Evolutionary conservation across 2,113 vertebrate species (phyloP), one percentile per base, ranked within the genome.

Genomic region (Eolophus roseicapilla): DNA sequence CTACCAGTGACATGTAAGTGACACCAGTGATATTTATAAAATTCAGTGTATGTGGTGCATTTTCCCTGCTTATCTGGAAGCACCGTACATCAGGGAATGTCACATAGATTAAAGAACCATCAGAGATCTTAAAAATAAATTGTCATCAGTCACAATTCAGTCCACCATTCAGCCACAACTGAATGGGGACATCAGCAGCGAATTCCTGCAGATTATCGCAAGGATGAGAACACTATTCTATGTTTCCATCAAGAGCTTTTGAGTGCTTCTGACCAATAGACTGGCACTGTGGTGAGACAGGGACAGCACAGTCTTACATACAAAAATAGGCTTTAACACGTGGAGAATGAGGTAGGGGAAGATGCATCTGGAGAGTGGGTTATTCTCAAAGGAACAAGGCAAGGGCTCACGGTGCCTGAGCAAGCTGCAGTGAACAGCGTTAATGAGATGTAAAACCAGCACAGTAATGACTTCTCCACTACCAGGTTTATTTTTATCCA

Each of bases 401-500:
- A 83, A 49, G 29, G 25, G 28, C 64, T 83, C 21, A 41, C 17
- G 7, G 2, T 90, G 71, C 67, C 46, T 70, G 46, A 88, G 62
- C 37, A 93, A 90, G 60, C 50, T 91, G 55, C 80, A 55, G 5
- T 25, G 43, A 89, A 71, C 37, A 64, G 60, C 11, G 3, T 21
- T 93, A 90, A 78, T 33, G 29, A 84, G 80, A 86, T 68, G 69
- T 78, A 91, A 91, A 94, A 75, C 65, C 64, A 86, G 68, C 71
- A 43, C 71, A 60, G 75, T 81, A 86, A 91, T 89, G 88, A 91
- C 73, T 91, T 92, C 83, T 75, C 35, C 31, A 19, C 37, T 75
- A 73, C 41, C 83, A 93, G 60, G 81, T 91, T 83, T 88, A 92
- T 93, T 92, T 93, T 92, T 89, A 95, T 68, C 70, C 57, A 84